Evolutionary conservation across 2,113 vertebrate species (phyloP).

Genomic region (Bubalus kerabau): DNA sequence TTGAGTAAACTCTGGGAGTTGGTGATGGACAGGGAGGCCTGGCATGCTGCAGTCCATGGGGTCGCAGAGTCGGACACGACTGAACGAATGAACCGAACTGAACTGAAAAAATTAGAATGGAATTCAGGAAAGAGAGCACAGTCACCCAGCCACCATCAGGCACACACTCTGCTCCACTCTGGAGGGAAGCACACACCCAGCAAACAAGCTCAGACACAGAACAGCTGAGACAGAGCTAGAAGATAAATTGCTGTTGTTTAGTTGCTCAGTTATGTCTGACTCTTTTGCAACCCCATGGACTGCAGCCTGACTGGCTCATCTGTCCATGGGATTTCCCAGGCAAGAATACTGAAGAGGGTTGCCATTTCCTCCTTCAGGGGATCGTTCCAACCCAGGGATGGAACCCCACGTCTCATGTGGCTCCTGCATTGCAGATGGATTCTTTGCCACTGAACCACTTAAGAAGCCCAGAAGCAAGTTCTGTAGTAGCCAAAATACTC

Average conservation of each 20-base stretch:
- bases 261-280: neutral
- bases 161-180: neutral
- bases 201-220: neutral
- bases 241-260: neutral
- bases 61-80: accelerated
- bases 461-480: neutral
- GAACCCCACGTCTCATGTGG: neutral
- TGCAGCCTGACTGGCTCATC: neutral
- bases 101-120: neutral
- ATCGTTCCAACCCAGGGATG: neutral
- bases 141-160: neutral
- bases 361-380: neutral
- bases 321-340: neutral
- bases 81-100: neutral
- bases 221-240: neutral
- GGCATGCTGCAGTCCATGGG: neutral
- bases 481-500: too few species aligned
- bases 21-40: neutral
- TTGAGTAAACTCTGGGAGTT: neutral
- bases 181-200: neutral
- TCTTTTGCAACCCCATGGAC: neutral
- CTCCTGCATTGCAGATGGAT: neutral
- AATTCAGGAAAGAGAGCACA: neutral
- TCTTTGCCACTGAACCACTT: neutral
- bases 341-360: neutral